These are phyloP conservation scores for Tachypleus tridentatus DNA, from an alignment of 1,140 invertebrate genomes.

Conservation along the genomic window DNA sequence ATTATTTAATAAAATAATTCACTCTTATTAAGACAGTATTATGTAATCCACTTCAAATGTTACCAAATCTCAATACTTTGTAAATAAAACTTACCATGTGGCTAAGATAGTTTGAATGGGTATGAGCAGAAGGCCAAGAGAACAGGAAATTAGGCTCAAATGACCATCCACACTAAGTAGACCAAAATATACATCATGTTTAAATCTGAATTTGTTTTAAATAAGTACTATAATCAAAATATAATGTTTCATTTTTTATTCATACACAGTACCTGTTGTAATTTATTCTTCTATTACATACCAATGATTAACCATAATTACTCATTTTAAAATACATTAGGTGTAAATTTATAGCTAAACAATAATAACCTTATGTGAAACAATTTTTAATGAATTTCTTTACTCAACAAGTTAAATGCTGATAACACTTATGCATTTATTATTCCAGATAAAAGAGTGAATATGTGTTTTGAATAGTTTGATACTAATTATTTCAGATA, in stretches of 20 bases:
- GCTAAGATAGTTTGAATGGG: not conserved
- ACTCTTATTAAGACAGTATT: constrained; percentile 10
- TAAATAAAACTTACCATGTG: not conserved
- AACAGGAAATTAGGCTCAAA: constrained; percentile 36
- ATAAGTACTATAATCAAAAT: constrained; percentile 8
- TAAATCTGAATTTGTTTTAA: not conserved
- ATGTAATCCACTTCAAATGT: not conserved
- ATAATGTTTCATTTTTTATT: not conserved
- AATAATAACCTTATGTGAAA: not conserved
- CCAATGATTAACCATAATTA: constrained; percentile 5
- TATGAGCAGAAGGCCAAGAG: constrained; percentile 33
- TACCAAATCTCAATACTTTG: not conserved
- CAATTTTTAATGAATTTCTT: no score
- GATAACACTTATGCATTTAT: no score
- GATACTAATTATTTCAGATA: no score
- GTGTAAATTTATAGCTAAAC: not conserved
- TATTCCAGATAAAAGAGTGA: no score
- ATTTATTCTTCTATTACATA: not conserved
- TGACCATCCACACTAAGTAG: constrained; percentile 31
- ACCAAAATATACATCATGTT: not conserved
- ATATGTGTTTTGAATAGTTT: no score
- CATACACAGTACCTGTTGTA: no score
- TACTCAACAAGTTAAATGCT: no score
- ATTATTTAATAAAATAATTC: no score
- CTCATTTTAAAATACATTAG: not conserved